phyloP scores from a whole-genome alignment of 2,888 invertebrate genomes.

The Stegana nigrithorax region DNA sequence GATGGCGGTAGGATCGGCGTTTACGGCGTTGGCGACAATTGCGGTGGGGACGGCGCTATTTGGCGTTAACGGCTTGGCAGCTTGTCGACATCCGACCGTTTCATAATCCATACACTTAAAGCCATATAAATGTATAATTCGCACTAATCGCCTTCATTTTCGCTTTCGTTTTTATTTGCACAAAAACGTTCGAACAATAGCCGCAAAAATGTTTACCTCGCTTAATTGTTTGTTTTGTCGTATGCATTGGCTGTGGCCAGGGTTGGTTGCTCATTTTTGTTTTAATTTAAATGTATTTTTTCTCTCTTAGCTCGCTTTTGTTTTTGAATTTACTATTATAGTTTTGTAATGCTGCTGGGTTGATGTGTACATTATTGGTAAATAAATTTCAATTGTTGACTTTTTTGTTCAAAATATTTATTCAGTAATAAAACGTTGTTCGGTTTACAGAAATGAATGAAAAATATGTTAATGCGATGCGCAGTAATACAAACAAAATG shows the following conservation, averaged over 20 bases:
- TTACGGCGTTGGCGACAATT: no score
- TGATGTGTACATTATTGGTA: constrained; percentile 56
- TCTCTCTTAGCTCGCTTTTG: background rate
- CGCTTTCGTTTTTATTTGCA: background rate
- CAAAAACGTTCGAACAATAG: background rate
- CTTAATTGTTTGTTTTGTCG: constrained; percentile 1
- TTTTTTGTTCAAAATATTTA: constrained; percentile 5
- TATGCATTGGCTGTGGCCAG: background rate
- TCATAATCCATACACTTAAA: background rate
- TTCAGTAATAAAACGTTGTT: background rate
- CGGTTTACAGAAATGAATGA: background rate
- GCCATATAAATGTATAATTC: constrained; percentile 4
- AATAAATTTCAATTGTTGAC: constrained; percentile 59
- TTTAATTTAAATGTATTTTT: background rate
- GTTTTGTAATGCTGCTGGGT: background rate
- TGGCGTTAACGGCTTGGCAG: no score
- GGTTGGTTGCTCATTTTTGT: background rate
- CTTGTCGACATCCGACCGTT: no score
- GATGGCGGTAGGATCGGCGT: no score
- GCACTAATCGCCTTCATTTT: constrained; percentile 6
- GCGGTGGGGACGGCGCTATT: no score
- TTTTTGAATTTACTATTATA: background rate
- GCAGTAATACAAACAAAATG: no score
- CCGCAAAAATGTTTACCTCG: constrained; percentile 5
- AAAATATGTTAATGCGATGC: constrained; percentile 1